Conservation (phyloP, 2,888 invertebrate genomes). For the Sminthurinus aureus region DNA sequence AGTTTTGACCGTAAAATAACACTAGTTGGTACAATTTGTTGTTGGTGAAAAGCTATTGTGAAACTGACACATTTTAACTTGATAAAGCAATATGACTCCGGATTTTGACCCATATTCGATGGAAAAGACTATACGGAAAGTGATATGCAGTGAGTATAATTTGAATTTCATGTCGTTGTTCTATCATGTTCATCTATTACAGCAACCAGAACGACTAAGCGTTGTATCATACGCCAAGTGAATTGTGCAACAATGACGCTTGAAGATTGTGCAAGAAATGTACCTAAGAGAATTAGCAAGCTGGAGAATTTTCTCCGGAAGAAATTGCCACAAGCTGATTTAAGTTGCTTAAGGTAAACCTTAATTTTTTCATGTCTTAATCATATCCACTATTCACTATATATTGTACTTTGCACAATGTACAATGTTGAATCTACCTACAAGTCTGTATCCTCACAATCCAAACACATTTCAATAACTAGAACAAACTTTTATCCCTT, state of each 20-base stretch:
- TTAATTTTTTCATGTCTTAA: neutral
- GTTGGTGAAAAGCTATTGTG: too few relatives aligned
- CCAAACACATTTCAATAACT: neutral
- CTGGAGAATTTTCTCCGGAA: slow-evolving; percentile 58
- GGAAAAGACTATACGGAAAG: too few relatives aligned
- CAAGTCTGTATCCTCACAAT: neutral
- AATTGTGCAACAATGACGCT: slow-evolving; percentile 34
- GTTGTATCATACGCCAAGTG: slow-evolving; percentile 5
- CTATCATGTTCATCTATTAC: too few relatives aligned
- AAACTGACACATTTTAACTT: too few relatives aligned
- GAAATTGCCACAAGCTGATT: slow-evolving; percentile 48
- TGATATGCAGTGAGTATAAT: neutral
- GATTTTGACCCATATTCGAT: too few relatives aligned
- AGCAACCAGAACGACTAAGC: too few relatives aligned
- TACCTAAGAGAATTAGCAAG: slow-evolving; percentile 52
- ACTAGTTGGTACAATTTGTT: too few relatives aligned
- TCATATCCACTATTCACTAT: neutral
- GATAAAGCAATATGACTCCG: too few relatives aligned
- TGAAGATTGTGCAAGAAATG: slow-evolving; percentile 51
- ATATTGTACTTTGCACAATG: too few relatives aligned
- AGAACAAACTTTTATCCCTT: neutral
- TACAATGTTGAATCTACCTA: too few relatives aligned
- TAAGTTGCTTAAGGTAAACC: slow-evolving; percentile 52
- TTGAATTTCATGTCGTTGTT: too few relatives aligned
- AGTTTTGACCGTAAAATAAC: too few relatives aligned